Base-by-base conservation (phyloP, 2,113 vertebrate species). In the Morone chrysops region DNA sequence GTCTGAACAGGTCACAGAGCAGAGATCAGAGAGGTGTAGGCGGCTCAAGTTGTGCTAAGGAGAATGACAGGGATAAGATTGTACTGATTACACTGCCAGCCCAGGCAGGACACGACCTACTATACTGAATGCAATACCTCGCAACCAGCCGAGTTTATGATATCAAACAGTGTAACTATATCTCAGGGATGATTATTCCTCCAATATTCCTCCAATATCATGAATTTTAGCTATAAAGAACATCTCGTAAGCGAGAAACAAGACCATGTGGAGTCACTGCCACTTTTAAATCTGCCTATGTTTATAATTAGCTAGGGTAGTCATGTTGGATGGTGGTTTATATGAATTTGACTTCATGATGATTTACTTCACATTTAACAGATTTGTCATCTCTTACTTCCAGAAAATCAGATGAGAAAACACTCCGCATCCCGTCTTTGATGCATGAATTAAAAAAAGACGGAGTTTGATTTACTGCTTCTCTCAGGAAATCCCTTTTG, bases 1-100 rank as follows among this genome's bases (percentile, higher is more conserved):
- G 88, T 90, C 78, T 76, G 83, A 85, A 84, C 89, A 86, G 80
- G 82, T 81, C 78, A 70, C 25, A 5, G 63, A 65, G 67, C 70
- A 70, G 43, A 61, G 80, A 70, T 82, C 67, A 79, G 73, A 57
- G 78, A 61, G 57, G 57, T 4, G 1, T 13, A 57, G 59, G 63
- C 67, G 2, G 62, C 51, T 69, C 18, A 45, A 72, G 75, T 78
- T 82, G 73, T 56, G 63, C 79, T 68, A n/a, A 68, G 53, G 66
- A 78, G 80, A 83, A 82, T 7, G 72, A 53, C 71, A 66, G 41
- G 69, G 83, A 63, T 77, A 51, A 79, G 86, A 88, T 81, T 70
- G 50, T 54, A 80, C 53, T 69, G 84, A 90, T 91, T 77, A 79
- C 17, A 51, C 38, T 60, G 31, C 57, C 20, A 54, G 61, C 51